phyloP scores from a whole-genome alignment of 2,888 invertebrate genomes.

The Operophtera brumata region DNA sequence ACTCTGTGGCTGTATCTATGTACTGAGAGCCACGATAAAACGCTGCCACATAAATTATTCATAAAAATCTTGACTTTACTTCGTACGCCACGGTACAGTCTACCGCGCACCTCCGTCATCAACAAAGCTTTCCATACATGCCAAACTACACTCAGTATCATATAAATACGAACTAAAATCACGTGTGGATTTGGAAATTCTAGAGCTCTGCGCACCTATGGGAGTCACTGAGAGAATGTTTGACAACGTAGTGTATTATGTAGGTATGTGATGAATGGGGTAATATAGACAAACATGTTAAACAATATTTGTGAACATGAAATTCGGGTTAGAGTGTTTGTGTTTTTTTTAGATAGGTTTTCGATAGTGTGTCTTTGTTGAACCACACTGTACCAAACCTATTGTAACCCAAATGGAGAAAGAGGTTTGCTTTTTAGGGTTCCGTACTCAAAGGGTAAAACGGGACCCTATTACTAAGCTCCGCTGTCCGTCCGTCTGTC shows the following conservation, averaged over 20 bases:
- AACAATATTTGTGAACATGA: conserved; percentile 20
- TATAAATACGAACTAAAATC: conserved; percentile 1
- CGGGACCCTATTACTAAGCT: too few species aligned
- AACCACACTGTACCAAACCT: too few species aligned
- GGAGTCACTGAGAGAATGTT: conserved; percentile 25
- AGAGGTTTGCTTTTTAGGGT: too few species aligned
- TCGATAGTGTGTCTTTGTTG: too few species aligned
- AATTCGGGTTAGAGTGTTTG: background rate
- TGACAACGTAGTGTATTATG: conserved; percentile 24
- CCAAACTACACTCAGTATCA: background rate
- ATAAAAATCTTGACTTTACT: conserved; percentile 68
- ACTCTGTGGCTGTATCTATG: conserved; percentile 16
- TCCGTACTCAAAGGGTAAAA: too few species aligned
- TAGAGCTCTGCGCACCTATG: conserved; percentile 23
- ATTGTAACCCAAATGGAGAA: too few species aligned
- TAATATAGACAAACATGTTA: conserved; percentile 19
- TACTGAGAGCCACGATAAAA: conserved; percentile 54
- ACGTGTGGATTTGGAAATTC: background rate
- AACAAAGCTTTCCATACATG: conserved; percentile 1
- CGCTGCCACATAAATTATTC: conserved; percentile 70
- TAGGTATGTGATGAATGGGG: conserved; percentile 16
- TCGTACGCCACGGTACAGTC: conserved; percentile 25
- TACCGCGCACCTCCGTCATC: conserved; percentile 18
- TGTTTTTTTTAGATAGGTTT: background rate
- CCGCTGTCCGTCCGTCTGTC: too few species aligned